Conservation (phyloP, 2,888 invertebrate genomes). For the Hirudinaria manillensis region DNA sequence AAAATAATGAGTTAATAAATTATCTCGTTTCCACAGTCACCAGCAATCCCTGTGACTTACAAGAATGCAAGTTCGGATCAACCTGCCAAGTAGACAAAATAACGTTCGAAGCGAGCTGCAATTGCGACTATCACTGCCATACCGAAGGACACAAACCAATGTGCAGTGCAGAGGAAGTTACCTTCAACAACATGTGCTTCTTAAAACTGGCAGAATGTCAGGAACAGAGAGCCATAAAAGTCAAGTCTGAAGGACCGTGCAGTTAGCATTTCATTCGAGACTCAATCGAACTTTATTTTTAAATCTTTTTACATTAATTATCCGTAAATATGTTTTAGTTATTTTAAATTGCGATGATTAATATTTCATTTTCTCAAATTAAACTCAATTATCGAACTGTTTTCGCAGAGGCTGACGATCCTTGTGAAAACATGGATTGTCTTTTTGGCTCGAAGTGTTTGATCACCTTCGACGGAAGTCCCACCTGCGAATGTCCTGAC, state of each 20-base stretch:
- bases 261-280: neutral
- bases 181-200: conserved; percentile 11
- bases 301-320: no score
- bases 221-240: conserved; percentile 16
- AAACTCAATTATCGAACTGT: no score
- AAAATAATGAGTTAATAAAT: no score
- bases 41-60: neutral
- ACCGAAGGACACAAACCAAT: neutral
- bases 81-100: neutral
- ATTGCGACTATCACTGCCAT: conserved; percentile 4
- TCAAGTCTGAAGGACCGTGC: neutral
- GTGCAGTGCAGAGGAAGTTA: conserved; percentile 14
- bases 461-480: neutral
- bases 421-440: conserved; percentile 16
- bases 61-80: conserved; percentile 14
- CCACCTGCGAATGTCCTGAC: neutral
- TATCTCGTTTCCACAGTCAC: conserved; percentile 14
- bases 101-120: conserved; percentile 1
- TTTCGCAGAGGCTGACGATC: conserved; percentile 1
- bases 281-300: neutral
- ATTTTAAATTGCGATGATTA: no score
- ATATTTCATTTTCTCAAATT: no score
- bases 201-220: conserved; percentile 21
- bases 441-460: conserved; percentile 10
- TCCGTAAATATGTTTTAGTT: no score